Conservation (phyloP, 2,113 vertebrate genomes). For the Solea senegalensis region DNA sequence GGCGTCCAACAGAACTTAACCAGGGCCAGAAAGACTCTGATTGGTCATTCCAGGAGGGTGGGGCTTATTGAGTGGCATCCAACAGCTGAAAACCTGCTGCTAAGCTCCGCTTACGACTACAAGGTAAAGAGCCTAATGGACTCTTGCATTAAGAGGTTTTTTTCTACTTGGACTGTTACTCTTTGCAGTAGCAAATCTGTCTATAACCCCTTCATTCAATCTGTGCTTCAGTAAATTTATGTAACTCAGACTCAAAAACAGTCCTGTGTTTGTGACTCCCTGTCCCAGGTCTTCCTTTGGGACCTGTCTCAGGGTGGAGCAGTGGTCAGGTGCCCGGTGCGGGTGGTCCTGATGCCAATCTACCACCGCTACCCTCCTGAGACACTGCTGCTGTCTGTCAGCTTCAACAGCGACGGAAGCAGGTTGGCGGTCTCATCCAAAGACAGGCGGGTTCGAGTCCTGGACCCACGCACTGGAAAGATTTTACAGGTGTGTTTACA, state of each 20-base stretch:
- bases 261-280: background rate
- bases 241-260: too few species aligned
- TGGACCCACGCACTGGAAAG: constrained; percentile 85
- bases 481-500: constrained; percentile 82
- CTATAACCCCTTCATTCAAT: background rate
- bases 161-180: too few species aligned
- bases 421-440: constrained; percentile 88
- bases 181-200: too few species aligned
- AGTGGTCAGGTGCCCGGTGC: constrained; percentile 81
- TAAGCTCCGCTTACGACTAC: constrained; percentile 93
- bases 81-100: constrained; percentile 88
- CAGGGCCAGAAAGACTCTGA: constrained; percentile 84
- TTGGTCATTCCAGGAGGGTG: constrained; percentile 87
- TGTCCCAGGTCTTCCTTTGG: constrained; percentile 71
- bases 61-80: constrained; percentile 98
- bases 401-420: constrained; percentile 91
- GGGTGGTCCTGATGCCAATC: constrained; percentile 79
- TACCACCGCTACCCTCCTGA: constrained; percentile 78
- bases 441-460: constrained; percentile 87
- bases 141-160: too few species aligned
- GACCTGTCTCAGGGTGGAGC: constrained; percentile 61
- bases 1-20: constrained; percentile 85
- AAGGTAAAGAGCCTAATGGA: constrained; percentile 79
- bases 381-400: constrained; percentile 88
- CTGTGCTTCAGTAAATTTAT: background rate